A percentile compares a stretch with the other conserved stretches of the same genome.
Conservation (phyloP, 2,797 vertebrate species). For the Pangasius djambal region DNA sequence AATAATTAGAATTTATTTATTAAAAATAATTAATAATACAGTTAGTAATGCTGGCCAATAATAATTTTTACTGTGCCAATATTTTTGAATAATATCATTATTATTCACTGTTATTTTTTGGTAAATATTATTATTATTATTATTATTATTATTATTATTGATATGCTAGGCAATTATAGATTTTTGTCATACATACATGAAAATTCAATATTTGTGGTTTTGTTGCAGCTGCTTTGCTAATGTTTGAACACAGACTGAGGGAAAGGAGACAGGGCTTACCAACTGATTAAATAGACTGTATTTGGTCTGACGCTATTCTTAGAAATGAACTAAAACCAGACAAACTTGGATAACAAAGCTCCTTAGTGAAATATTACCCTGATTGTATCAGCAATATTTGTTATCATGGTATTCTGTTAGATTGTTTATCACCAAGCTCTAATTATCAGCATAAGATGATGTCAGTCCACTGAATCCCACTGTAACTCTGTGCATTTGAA, state of each 20-base stretch:
- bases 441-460: neutral
- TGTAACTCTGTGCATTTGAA: constrained; percentile 31
- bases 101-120: neutral
- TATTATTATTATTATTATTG: neutral
- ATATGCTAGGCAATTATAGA: neutral
- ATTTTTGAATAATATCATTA: neutral
- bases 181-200: neutral
- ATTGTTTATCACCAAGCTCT: neutral
- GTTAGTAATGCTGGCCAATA: too few species aligned
- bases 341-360: neutral
- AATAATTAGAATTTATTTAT: neutral
- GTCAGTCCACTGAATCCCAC: neutral
- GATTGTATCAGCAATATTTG: neutral
- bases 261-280: neutral
- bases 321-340: neutral
- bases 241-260: neutral
- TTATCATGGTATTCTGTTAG: neutral
- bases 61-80: too few species aligned
- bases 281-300: neutral
- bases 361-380: neutral
- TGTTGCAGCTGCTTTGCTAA: neutral
- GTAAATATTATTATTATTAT: neutral
- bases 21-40: neutral
- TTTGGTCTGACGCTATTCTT: neutral
- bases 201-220: neutral